These are phyloP conservation scores for Turnix velox DNA, from an alignment of 2,113 vertebrate species.

Conservation along the genomic window DNA sequence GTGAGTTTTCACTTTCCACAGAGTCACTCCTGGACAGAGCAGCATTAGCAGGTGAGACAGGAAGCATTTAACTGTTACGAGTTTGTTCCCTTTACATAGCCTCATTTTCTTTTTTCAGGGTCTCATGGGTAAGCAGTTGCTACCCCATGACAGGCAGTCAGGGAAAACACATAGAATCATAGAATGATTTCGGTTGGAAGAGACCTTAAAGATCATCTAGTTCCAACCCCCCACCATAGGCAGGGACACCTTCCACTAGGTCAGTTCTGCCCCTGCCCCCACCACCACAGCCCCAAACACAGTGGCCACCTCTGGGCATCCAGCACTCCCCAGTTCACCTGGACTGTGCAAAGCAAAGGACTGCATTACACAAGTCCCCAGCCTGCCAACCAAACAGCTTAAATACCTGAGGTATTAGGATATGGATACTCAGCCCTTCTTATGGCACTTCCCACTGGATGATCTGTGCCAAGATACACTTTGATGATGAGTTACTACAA, in stretches of 20 bases:
- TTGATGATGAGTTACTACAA: background rate
- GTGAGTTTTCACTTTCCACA: background rate
- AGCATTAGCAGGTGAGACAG: background rate
- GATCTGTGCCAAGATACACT: background rate
- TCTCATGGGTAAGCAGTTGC: constrained; percentile 63
- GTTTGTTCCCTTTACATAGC: background rate
- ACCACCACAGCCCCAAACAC: background rate
- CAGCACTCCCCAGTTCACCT: constrained; percentile 40
- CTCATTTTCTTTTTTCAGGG: constrained; percentile 39
- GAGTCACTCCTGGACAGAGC: background rate
- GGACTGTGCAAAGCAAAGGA: constrained; percentile 73
- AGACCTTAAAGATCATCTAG: too few species aligned
- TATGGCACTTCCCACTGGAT: background rate
- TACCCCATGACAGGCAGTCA: constrained; percentile 59
- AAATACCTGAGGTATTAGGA: background rate
- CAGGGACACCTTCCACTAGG: too few species aligned
- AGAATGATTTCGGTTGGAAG: too few species aligned
- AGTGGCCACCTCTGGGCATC: constrained; percentile 53
- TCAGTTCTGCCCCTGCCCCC: too few species aligned
- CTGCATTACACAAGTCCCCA: constrained; percentile 67
- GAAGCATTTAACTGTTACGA: background rate
- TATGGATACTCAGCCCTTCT: background rate
- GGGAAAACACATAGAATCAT: constrained; percentile 59
- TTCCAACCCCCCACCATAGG: too few species aligned
- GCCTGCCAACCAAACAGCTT: constrained; percentile 67